Evolutionary conservation across 2,113 vertebrate genomes (phyloP).

Genomic region (Urocynchramus pylzowi): DNA sequence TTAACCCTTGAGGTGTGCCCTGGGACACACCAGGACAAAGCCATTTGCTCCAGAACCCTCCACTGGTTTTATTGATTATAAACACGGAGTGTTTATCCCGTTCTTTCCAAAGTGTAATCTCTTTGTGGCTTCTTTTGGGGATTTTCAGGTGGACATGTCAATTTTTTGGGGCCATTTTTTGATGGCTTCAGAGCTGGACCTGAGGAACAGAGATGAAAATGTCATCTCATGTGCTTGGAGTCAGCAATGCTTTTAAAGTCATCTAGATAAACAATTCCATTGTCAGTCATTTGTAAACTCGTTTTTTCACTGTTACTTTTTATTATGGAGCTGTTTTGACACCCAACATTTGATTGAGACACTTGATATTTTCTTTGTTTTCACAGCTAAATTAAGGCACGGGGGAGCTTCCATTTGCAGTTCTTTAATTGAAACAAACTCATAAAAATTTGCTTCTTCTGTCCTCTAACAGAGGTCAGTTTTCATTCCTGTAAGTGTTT

Average conservation of each 20-base stretch:
- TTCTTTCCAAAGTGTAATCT: background rate
- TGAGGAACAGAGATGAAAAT: background rate
- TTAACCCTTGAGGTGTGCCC: background rate
- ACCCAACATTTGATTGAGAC: background rate
- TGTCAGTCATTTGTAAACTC: background rate
- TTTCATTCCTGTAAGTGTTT: background rate
- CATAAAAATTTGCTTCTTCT: background rate
- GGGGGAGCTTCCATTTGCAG: background rate
- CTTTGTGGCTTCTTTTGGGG: background rate
- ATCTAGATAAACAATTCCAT: accelerated
- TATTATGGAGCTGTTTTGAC: background rate
- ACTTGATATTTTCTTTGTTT: background rate
- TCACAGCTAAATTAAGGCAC: background rate
- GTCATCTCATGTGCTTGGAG: background rate
- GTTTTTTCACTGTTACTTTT: background rate
- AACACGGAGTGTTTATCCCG: accelerated
- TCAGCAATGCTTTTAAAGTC: background rate
- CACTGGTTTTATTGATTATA: background rate
- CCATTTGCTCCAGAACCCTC: background rate
- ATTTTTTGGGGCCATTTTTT: background rate
- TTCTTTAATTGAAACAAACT: background rate
- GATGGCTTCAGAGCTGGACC: background rate
- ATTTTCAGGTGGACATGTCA: accelerated
- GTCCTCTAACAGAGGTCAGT: background rate
- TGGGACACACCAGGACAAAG: background rate